These are phyloP conservation scores for Watersipora subatra DNA, from an alignment of 1,140 invertebrate species.

Conservation along the genomic window DNA sequence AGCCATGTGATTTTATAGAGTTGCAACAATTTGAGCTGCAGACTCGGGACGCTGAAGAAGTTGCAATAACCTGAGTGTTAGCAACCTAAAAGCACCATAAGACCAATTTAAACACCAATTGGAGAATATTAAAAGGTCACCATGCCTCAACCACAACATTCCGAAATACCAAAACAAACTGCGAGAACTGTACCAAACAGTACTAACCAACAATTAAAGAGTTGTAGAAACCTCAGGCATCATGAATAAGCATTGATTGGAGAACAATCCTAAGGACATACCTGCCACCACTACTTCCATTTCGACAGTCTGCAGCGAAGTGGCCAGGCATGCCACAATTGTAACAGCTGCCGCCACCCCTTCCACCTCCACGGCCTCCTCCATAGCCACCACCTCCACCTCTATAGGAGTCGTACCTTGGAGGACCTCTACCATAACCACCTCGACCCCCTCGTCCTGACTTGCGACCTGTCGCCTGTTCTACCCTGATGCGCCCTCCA, in stretches of 20 bases:
- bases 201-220: too few species aligned
- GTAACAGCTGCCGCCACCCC: slow-evolving; percentile 74
- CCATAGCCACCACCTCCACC: slow-evolving; percentile 18
- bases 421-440: slow-evolving; percentile 42
- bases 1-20: too few species aligned
- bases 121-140: too few species aligned
- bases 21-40: too few species aligned
- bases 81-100: not conserved
- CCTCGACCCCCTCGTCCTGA: not conserved
- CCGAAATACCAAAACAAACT: too few species aligned
- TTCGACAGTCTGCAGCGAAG: slow-evolving; percentile 68
- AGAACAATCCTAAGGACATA: too few species aligned
- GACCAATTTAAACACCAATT: not conserved
- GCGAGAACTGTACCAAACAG: too few species aligned
- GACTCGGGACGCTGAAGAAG: not conserved
- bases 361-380: slow-evolving; percentile 47
- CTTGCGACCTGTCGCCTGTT: slow-evolving; percentile 61
- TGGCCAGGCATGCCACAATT: slow-evolving; percentile 80
- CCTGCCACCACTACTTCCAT: slow-evolving; percentile 10
- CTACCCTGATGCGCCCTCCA: slow-evolving; percentile 74
- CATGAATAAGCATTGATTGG: too few species aligned
- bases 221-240: too few species aligned
- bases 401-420: slow-evolving; percentile 35
- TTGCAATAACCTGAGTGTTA: not conserved
- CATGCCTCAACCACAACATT: too few species aligned